Base-by-base conservation (phyloP, 2,888 invertebrate genomes). In the Microctonus aethiopoides region DNA sequence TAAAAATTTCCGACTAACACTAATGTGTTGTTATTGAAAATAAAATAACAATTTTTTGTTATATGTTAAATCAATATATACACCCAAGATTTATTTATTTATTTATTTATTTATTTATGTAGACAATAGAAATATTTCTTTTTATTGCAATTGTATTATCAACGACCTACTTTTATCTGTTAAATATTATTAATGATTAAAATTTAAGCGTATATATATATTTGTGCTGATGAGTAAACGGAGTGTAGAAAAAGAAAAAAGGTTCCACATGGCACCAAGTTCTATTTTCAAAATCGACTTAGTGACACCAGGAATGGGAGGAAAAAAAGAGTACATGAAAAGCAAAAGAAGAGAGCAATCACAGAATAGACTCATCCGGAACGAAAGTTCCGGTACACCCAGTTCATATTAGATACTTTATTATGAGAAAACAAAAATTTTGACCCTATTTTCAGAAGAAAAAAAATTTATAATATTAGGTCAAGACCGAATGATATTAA, bases 1-100 rank as follows among this genome's bases (percentile, higher is more conserved):
- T 51, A 62, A 62, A 62, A 46, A 29, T 32, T 20, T 20, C 46
- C 51, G 16, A 20, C 24, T 51, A 29, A 63, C 39, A 54, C 29
- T 11, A 24, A 54, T 62, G 61, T 68, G 54, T 67, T 68, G 41
- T 68, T 56, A 62, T 56, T 68, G 11, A 39, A 41, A 61, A 61
- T 39, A 39, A 41, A 61, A 61, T 11, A 13, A n/a, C 20, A 20
- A 36, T 13, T 57, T 60, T 67, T 34, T 67, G 34, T 59, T 67
- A 24, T 22, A 67, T n/a, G 6, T 46, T 46, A 46, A 46, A 46
- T 46, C 46, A 46, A 46, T n/a, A 16, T 13, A 51, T n/a, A 52
- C 32, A 34, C 26, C 13, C 16, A 41, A 66, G 29, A 26, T 34
- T 51, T 52, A 9, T 41, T 67, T 20, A 36, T 11, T 41, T 39